phyloP scores from a whole-genome alignment of 2,797 vertebrate species.

The Lateolabrax maculatus region DNA sequence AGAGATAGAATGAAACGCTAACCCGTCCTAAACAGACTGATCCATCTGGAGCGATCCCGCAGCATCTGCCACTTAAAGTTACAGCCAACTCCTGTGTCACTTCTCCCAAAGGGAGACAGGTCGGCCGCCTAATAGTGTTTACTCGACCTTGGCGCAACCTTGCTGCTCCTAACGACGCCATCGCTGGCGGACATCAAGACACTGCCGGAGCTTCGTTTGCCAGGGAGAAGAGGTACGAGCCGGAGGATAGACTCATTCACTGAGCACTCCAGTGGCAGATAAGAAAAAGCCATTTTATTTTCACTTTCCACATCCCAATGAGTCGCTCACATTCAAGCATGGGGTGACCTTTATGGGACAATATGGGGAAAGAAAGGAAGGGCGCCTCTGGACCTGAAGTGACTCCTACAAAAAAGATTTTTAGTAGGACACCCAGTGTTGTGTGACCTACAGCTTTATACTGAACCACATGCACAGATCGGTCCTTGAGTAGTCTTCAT shows the following conservation, averaged over 20 bases:
- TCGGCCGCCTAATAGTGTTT: constrained; percentile 49
- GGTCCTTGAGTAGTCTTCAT: constrained; percentile 37
- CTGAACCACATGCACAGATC: not conserved
- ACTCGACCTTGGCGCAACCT: constrained; percentile 64
- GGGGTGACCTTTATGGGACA: constrained; percentile 72
- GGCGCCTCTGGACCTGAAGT: constrained; percentile 28
- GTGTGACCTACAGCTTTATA: constrained; percentile 44
- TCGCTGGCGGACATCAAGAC: constrained; percentile 42
- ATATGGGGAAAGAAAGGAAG: constrained; percentile 29
- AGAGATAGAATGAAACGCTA: not conserved
- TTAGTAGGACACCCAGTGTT: constrained; percentile 26
- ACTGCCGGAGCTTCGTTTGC: constrained; percentile 36
- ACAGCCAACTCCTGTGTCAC: constrained; percentile 18
- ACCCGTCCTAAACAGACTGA: constrained; percentile 17
- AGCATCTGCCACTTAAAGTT: constrained; percentile 38
- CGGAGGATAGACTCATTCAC: constrained; percentile 43
- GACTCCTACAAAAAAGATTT: constrained; percentile 38
- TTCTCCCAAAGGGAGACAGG: constrained; percentile 11
- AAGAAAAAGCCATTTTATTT: constrained; percentile 69
- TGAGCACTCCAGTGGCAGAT: constrained; percentile 44
- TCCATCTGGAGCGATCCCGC: constrained; percentile 13
- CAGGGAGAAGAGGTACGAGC: constrained; percentile 36
- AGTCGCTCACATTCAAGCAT: constrained; percentile 36
- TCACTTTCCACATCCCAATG: constrained; percentile 32
- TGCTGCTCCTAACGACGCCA: constrained; percentile 32